Percentiles rank a stretch among this genome's conserved stretches.
Conservation (phyloP, 1,140 invertebrate species). For the Drosophila leontia region DNA sequence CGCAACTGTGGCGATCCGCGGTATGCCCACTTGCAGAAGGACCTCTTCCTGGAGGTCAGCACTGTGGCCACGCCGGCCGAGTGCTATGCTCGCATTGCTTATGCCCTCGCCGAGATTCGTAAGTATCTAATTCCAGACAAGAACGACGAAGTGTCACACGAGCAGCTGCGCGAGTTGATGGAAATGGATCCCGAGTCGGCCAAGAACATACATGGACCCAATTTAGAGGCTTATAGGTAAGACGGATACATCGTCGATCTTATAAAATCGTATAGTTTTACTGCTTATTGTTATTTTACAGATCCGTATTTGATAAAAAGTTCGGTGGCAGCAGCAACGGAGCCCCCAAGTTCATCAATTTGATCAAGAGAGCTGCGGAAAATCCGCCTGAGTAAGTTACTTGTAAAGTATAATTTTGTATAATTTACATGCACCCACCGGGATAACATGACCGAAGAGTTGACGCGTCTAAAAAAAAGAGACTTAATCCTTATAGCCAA, state of each 20-base stretch:
- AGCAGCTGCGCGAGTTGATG: conserved; percentile 79
- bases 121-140: conserved; percentile 90
- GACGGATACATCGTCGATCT: background rate
- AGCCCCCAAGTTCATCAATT: conserved; percentile 66
- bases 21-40: conserved; percentile 94
- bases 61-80: conserved; percentile 93
- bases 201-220: conserved; percentile 69
- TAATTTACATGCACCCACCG: conserved; percentile 33
- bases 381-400: conserved; percentile 82
- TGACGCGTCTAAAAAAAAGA: conserved; percentile 5
- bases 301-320: conserved; percentile 76
- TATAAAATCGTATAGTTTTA: background rate
- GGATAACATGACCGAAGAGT: conserved; percentile 5
- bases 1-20: conserved; percentile 93
- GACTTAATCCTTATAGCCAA: conserved; percentile 13
- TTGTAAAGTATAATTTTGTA: conserved; percentile 81
- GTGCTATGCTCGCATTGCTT: conserved; percentile 93
- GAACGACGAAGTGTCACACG: conserved; percentile 83
- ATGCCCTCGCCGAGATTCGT: conserved; percentile 92
- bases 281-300: conserved; percentile 1
- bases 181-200: conserved; percentile 80
- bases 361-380: conserved; percentile 73
- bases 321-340: conserved; percentile 55
- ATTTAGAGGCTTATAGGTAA: conserved; percentile 70
- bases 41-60: conserved; percentile 95